Base-by-base conservation (phyloP, 2,113 vertebrate species). In the Gymnarchus niloticus region DNA sequence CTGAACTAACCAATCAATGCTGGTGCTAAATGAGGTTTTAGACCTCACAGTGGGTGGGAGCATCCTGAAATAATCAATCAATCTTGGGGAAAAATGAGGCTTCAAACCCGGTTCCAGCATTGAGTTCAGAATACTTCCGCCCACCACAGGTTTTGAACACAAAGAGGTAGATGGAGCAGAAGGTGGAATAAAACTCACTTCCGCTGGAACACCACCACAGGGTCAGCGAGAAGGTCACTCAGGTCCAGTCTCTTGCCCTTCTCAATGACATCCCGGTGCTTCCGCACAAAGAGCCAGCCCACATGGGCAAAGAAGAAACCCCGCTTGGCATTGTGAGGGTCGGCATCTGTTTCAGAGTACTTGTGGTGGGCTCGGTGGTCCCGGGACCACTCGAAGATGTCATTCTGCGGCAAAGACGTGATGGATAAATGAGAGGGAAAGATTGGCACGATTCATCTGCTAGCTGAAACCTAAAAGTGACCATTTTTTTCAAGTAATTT, bases 231-330 rank as follows among this genome's bases (percentile, higher is more conserved):
- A 57, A 95, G 92, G 89, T 95, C 94, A 0, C 89, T 91, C 87
- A 95, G 82, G 23, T 96, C 94, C 83, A 96, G 88, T 0, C 92
- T 93, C 56, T 90, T 92, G 9, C 94, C 94, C 89, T 95, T 95
- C 90, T 96, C 93, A 0, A 94, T 95, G 87, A 95, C 94, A 0
- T 95, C 93, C 0, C 61, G 91, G 85, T 95, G 95, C 90, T 95
- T 96, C 81, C 91, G 92, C 59, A 96, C 44, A 0, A 95, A 92
- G 0, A 96, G 91, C 94, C 94, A 96, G 59, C 95, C 94, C 0
- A 95, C 91, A n/a, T 95, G 95, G 51, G 95, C 86, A 86, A 95
- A 96, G 90, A 95, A 95, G 90, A 94, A 95, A 85, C 95, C 94
- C 0, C 94, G 89, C 23, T 87, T 86, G 17, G 95, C 93, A 0